Base-by-base conservation (phyloP, 2,113 vertebrate species). In the Empidonax traillii region DNA sequence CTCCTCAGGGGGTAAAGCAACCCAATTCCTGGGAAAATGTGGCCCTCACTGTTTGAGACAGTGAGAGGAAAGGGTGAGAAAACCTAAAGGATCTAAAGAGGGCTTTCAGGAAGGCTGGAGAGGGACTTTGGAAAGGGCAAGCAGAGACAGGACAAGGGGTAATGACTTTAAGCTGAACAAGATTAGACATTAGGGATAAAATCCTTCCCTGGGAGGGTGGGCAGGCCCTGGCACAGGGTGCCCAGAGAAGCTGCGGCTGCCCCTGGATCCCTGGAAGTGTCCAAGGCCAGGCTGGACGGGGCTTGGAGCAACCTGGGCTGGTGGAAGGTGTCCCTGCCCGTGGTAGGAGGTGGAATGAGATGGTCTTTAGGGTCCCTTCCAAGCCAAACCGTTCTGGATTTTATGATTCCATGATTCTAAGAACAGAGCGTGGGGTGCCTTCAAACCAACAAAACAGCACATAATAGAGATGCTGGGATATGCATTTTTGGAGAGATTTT, bases 231-330 rank as follows among this genome's bases (percentile, higher is more conserved):
- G 41, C 56, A n/a, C 74, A 63, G 41, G 55, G 13, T 56, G n/a
- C 30, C 30, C 85, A 72, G 58, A 55, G 67, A 3, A 49, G 30
- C 58, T 79, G 58, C 41, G 66, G 41, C 75, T 79, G 41, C n/a
- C 24, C 23, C 74, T 41, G 61, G 24, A 56, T 63, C 66, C 75
- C 25, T 80, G 58, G 16, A 0, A 56, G 56, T 56, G 43, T 2
- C 66, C 66, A 18, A 72, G 41, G 49, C 49, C 35, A 31, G 49
- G 21, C 0, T 63, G 56, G 44, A 51, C 0, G 0, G 24, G 14
- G 17, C 25, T 77, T 52, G 63, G 75, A 56, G 35, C 16, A 11
- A 0, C 13, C 66, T 55, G 58, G n/a, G 8, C 0, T 0, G 1
- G 20, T 47, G 85, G 49, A 1, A 72, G 10, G 3, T 25, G n/a